A percentile compares a stretch with the other conserved stretches of the same genome.
Evolutionary conservation across 1,140 invertebrate genomes (phyloP).

Genomic region (Batillaria attramentaria): DNA sequence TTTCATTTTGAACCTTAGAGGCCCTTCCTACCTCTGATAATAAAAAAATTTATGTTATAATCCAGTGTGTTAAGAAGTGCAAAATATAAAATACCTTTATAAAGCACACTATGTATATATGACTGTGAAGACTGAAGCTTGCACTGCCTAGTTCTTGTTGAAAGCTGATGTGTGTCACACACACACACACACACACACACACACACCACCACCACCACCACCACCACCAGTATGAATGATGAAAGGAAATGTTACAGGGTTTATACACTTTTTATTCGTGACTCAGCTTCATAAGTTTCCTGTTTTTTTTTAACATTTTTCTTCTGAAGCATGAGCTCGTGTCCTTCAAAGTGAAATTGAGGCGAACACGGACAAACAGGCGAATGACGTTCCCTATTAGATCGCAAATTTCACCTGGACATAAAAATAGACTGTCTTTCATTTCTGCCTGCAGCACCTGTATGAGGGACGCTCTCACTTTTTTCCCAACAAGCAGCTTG

Average conservation of each 20-base stretch:
- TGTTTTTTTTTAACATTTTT: neutral
- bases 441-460: neutral
- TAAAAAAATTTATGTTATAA: too few relatives aligned
- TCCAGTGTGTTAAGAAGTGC: too few relatives aligned
- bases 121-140: too few relatives aligned
- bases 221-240: too few relatives aligned
- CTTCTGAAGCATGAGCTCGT: neutral
- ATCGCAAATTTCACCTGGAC: neutral
- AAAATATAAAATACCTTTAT: too few relatives aligned
- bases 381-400: neutral
- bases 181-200: too few relatives aligned
- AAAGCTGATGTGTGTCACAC: too few relatives aligned
- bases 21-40: too few relatives aligned
- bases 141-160: too few relatives aligned
- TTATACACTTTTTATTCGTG: neutral
- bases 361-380: neutral
- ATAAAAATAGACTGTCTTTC: neutral
- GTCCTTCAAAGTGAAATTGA: neutral
- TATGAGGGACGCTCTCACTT: neutral
- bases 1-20: too few relatives aligned
- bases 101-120: too few relatives aligned
- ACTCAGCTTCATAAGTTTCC: neutral
- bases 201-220: too few relatives aligned
- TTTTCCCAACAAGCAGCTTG: neutral
- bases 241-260: neutral